Conservation (phyloP, 2,888 invertebrate genomes). For the Phasia obesa region DNA sequence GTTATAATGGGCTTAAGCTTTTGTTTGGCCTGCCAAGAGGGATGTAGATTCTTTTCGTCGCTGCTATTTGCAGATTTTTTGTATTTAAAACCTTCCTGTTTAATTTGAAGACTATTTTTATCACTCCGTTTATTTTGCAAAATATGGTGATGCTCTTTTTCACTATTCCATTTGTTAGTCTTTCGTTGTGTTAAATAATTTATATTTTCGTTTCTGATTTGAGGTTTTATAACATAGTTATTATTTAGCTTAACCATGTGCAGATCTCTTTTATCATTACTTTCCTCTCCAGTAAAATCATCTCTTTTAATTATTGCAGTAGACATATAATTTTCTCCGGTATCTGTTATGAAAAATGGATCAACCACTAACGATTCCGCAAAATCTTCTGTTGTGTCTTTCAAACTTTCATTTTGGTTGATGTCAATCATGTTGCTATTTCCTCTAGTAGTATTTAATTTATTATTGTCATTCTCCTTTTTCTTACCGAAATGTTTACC, state of each 20-base stretch:
- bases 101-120: neutral
- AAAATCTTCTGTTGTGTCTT: slow-evolving; percentile 43
- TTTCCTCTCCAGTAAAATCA: neutral
- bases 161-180: slow-evolving; percentile 5
- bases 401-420: neutral
- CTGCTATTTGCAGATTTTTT: neutral
- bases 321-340: slow-evolving; percentile 80
- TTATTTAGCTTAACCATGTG: slow-evolving; percentile 70
- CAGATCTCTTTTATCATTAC: slow-evolving; percentile 58
- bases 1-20: slow-evolving; percentile 77
- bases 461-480: neutral
- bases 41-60: slow-evolving; percentile 74
- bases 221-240: slow-evolving; percentile 25
- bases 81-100: neutral
- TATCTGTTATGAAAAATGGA: slow-evolving; percentile 80
- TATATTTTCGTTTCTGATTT: slow-evolving; percentile 3
- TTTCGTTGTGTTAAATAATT: slow-evolving; percentile 16
- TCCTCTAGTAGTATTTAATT: neutral
- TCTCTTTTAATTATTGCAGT: slow-evolving; percentile 74
- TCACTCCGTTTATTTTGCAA: slow-evolving; percentile 13
- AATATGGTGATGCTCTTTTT: neutral
- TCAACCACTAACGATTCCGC: slow-evolving; percentile 75
- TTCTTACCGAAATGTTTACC: neutral
- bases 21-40: slow-evolving; percentile 81
- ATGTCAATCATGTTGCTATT: neutral